Evolutionary conservation across 2,113 vertebrate genomes (phyloP), one percentile per base, ranked within the genome.

Genomic region (Thryonomys swinderianus): DNA sequence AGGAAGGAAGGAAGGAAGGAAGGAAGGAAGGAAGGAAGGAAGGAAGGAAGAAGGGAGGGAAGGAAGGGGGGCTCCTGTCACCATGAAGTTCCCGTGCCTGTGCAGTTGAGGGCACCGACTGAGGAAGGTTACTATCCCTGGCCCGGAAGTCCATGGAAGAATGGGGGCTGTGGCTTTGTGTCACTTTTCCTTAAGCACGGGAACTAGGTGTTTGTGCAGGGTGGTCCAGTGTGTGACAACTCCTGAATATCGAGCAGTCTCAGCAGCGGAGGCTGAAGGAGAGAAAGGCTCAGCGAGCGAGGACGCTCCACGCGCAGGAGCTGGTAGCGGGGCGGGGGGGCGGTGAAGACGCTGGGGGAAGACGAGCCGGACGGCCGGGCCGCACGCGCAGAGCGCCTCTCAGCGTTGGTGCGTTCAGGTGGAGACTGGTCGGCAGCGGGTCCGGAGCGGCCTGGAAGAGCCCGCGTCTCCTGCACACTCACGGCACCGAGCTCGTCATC

Each of bases 161-260:
- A 85, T 4, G 1, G 37, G 16, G 17, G 14, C 23, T n/a, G 9
- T n/a, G 73, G 3, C 14, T 78, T 57, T 78, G 51, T 62, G 78
- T 85, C 30, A 32, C 16, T 84, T 66, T 42, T 61, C 27, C 74
- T 92, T 79, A 89, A 94, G 7, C 74, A 30, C 51, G 51, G 66
- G n/a, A 61, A 62, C 76, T 40, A n/a, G 45, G 48, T 34, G 4
- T 71, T 32, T 94, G 27, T 32, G 8, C 9, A n/a, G 27, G 34
- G 2, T 80, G 51, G 2, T 20, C 7, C 12, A 6, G 1, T 2
- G 30, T 45, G 32, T 37, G 34, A 10, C 32, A 4, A 85, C 48
- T 62, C 5, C 66, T 71, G 25, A 37, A 67, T 42, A 61, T 25
- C 69, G 32, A 85, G 13, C 69, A 67, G n/a, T 78, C 20, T 84